Percentiles rank a stretch among this genome's conserved stretches.
Conservation (phyloP, 2,888 invertebrate genomes). For the Dendrolimus pini region DNA sequence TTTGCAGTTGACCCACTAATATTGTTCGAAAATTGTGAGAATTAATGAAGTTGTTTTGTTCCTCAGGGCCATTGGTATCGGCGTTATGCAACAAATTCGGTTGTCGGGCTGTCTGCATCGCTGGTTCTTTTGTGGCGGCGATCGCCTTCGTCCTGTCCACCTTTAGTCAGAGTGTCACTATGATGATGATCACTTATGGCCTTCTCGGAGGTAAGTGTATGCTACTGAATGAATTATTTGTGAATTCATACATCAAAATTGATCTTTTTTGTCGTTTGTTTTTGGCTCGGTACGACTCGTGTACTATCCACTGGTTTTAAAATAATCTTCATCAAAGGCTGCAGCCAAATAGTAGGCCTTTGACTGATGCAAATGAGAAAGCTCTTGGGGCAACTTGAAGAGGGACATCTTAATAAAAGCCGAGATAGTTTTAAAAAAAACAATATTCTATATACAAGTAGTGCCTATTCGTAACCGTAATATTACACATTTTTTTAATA, state of each 20-base stretch:
- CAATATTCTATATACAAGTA: too few species aligned
- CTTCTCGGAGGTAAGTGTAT: constrained; percentile 87
- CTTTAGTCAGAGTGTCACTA: constrained; percentile 90
- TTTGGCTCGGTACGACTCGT: not conserved
- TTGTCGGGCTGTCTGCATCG: constrained; percentile 94
- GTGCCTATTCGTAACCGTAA: too few species aligned
- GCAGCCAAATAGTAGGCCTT: too few species aligned
- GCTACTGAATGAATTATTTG: not conserved
- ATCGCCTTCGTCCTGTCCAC: constrained; percentile 90
- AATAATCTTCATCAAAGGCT: too few species aligned
- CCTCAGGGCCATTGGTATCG: constrained; percentile 92
- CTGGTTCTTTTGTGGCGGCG: constrained; percentile 91
- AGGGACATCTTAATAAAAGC: too few species aligned
- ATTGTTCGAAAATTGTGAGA: too few species aligned
- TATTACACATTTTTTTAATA: too few species aligned
- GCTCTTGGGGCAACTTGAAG: too few species aligned
- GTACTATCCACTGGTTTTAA: too few species aligned
- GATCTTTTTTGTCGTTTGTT: not conserved
- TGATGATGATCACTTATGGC: constrained; percentile 96
- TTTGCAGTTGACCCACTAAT: too few species aligned
- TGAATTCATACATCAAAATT: not conserved
- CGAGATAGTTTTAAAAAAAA: too few species aligned
- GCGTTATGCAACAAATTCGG: constrained; percentile 98
- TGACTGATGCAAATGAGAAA: too few species aligned
- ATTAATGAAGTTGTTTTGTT: constrained; percentile 1